These are phyloP conservation scores for Lynx canadensis DNA, from an alignment of 2,113 vertebrate species.

Conservation along the genomic window DNA sequence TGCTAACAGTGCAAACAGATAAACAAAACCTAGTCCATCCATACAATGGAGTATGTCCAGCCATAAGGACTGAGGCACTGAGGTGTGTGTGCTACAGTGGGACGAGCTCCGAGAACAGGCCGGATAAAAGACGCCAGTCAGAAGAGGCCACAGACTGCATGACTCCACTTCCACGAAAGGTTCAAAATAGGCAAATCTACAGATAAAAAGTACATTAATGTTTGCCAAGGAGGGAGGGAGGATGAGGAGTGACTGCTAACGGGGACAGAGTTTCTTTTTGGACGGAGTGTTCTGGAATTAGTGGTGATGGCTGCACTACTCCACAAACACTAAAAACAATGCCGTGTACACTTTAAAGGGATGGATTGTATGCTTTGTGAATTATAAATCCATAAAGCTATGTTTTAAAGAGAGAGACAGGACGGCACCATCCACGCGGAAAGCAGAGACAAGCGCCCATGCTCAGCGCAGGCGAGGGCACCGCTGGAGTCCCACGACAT, in stretches of 20 bases:
- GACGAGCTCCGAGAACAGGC: neutral
- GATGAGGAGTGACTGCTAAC: neutral
- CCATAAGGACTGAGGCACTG: neutral
- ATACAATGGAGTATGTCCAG: neutral
- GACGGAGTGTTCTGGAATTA: neutral
- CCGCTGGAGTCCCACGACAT: no score
- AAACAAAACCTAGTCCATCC: neutral
- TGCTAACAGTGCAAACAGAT: neutral
- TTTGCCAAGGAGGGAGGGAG: neutral
- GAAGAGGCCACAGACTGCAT: neutral
- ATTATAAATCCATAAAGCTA: neutral
- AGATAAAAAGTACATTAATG: neutral
- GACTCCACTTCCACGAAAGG: no score
- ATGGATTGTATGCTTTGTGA: neutral
- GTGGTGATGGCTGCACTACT: neutral
- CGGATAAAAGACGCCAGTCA: neutral
- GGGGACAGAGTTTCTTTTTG: neutral
- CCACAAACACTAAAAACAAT: neutral
- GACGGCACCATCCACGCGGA: neutral
- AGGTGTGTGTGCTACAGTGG: accelerated
- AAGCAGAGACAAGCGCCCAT: neutral
- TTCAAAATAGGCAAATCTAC: neutral
- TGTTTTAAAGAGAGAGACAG: neutral
- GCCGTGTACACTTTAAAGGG: neutral
- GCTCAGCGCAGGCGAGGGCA: no score